Conservation (phyloP, 2,888 invertebrate genomes). For the Macrosiphum euphorbiae region DNA sequence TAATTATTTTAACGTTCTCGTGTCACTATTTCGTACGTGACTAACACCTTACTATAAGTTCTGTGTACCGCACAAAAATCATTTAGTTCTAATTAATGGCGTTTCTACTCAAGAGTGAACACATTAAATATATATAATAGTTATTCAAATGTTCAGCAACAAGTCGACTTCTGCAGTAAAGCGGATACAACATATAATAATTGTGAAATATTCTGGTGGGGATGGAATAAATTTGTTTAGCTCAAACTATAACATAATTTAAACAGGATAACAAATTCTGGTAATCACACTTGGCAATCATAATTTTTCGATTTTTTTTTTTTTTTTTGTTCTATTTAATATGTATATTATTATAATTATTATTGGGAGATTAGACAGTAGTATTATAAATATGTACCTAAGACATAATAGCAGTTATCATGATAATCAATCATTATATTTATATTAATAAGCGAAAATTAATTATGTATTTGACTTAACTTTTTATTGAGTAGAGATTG, state of each 20-base stretch:
- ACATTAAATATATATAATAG: not conserved
- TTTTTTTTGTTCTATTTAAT: too few relatives aligned
- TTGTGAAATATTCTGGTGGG: not conserved
- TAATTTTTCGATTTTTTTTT: too few relatives aligned
- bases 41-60: constrained; percentile 20
- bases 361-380: not conserved
- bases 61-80: not conserved
- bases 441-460: not conserved
- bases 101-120: not conserved
- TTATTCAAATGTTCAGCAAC: not conserved
- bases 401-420: not conserved
- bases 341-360: too few relatives aligned
- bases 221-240: too few relatives aligned
- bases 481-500: not conserved
- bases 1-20: constrained; percentile 29
- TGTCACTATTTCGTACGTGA: constrained; percentile 21
- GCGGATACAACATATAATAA: not conserved
- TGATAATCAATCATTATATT: not conserved
- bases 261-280: too few relatives aligned
- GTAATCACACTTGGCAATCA: too few relatives aligned
- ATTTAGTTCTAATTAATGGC: constrained; percentile 3
- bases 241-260: too few relatives aligned
- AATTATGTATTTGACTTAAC: not conserved
- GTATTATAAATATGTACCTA: not conserved
- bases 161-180: not conserved